Base-by-base conservation (phyloP, 2,888 invertebrate species). In the Trichopria drosophilae region DNA sequence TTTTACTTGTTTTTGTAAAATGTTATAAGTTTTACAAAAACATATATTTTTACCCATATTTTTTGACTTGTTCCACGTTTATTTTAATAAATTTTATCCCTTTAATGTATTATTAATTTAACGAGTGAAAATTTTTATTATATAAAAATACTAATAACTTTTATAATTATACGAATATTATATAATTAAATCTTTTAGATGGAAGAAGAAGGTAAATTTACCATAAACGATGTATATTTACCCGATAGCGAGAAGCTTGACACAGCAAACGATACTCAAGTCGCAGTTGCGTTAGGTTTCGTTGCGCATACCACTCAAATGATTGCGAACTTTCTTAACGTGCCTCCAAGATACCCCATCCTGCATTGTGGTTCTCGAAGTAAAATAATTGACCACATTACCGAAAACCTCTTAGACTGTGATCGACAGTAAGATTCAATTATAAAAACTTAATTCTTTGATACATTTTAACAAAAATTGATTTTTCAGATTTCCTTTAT, bases 261-360 rank as follows among this genome's bases (percentile, higher is more conserved):
- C 34, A 63, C 66, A 16, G 75, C 79, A 36, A 81, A 82, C 35
- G 87, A 88, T 54, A 80, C 80, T 15, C 85, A 82, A 76, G 79
- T 92, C 44, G 84, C 92, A 0, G 90, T 92, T n/a, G 91, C 92
- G 0, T 80, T 94, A 3, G 94, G 95, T 6, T 90, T 87, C 71
- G 88, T 89, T 7, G 87, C 91, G 12, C 95, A 96, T 69, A 80
- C 90, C 12, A 81, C 90, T 0, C 82, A 87, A 53, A 85, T 94
- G 79, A 84, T 92, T 37, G 87, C 93, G 1, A 84, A 84, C 37
- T 82, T 96, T 64, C 79, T 97, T 41, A 86, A 90, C 73, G 84
- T 91, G 62, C 93, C 96, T 23, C 78, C 94, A 15, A 80, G 95
- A 28, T 95, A 96, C 76, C 87, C 87, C 23, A 82, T 96, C 55